Percentiles rank a stretch among this genome's conserved stretches.
Conservation (phyloP, 1,140 invertebrate species). For the Drosophila lini region DNA sequence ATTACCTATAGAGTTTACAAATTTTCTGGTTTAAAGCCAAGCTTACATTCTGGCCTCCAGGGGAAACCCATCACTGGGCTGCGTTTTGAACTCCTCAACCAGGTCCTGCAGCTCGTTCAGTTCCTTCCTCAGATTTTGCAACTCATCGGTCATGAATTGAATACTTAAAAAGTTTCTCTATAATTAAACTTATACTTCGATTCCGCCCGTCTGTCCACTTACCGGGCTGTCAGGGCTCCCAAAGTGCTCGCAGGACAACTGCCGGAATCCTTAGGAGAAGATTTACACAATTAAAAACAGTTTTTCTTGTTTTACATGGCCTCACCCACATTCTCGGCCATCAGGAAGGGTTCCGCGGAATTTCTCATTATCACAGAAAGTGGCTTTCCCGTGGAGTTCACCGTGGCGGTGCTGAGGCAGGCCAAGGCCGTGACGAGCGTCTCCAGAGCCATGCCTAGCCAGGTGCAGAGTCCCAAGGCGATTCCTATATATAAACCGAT, state of each 20-base stretch:
- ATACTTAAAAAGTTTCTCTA: constrained; percentile 7
- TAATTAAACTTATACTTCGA: too few relatives aligned
- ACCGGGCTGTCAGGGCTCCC: constrained; percentile 51
- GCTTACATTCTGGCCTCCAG: constrained; percentile 38
- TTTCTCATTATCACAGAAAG: constrained; percentile 50
- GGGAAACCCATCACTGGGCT: background rate
- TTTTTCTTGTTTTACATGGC: background rate
- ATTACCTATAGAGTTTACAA: too few relatives aligned
- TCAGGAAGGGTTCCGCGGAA: constrained; percentile 39
- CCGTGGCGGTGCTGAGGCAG: constrained; percentile 54
- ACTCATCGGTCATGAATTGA: constrained; percentile 49
- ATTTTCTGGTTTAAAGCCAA: background rate
- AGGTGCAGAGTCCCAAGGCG: background rate
- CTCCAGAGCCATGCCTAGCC: constrained; percentile 53
- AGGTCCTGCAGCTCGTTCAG: constrained; percentile 50
- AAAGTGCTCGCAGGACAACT: constrained; percentile 52
- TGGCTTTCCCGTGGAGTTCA: constrained; percentile 9
- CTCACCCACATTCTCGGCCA: constrained; percentile 47
- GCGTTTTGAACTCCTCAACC: constrained; percentile 49
- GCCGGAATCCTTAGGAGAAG: background rate
- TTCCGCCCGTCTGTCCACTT: constrained; percentile 1
- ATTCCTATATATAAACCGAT: background rate
- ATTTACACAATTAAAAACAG: too few relatives aligned
- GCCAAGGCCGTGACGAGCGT: constrained; percentile 64
- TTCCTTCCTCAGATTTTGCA: constrained; percentile 36